These are phyloP conservation scores for Acheta domesticus DNA, from an alignment of 2,888 invertebrate genomes.

Conservation along the genomic window DNA sequence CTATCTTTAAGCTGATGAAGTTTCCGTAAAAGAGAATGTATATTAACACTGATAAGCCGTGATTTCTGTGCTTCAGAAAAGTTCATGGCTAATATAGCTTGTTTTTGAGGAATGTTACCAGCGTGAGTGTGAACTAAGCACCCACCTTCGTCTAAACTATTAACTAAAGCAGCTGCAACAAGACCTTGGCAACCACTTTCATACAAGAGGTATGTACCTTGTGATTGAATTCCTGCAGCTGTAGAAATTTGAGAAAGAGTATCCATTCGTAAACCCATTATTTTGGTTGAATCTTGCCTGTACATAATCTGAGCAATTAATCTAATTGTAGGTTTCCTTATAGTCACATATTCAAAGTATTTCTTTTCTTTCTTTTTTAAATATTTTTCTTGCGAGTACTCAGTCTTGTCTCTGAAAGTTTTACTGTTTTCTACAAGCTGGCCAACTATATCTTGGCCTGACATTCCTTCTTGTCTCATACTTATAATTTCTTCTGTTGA, in stretches of 20 bases:
- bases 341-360: conserved; percentile 78
- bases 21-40: conserved; percentile 69
- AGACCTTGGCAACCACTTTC: conserved; percentile 87
- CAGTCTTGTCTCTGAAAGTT: conserved; percentile 86
- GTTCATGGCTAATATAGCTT: conserved; percentile 75
- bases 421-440: conserved; percentile 86
- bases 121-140: conserved; percentile 73
- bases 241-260: conserved; percentile 84
- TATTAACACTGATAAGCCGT: conserved; percentile 70
- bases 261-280: conserved; percentile 77
- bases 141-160: conserved; percentile 67
- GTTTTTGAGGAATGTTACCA: conserved; percentile 75
- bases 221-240: conserved; percentile 73
- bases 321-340: conserved; percentile 76
- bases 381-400: conserved; percentile 91
- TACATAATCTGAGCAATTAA: conserved; percentile 83
- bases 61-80: conserved; percentile 66
- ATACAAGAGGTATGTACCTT: conserved; percentile 70
- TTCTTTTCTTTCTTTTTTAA: conserved; percentile 92
- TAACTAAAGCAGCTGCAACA: conserved; percentile 75
- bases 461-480: conserved; percentile 70
- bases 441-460: conserved; percentile 79
- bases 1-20: conserved; percentile 48
- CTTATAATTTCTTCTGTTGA: conserved; percentile 78
- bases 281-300: conserved; percentile 70